These are phyloP conservation scores for Malthinus seriepunctatus DNA, from an alignment of 2,888 invertebrate species.

Conservation along the genomic window DNA sequence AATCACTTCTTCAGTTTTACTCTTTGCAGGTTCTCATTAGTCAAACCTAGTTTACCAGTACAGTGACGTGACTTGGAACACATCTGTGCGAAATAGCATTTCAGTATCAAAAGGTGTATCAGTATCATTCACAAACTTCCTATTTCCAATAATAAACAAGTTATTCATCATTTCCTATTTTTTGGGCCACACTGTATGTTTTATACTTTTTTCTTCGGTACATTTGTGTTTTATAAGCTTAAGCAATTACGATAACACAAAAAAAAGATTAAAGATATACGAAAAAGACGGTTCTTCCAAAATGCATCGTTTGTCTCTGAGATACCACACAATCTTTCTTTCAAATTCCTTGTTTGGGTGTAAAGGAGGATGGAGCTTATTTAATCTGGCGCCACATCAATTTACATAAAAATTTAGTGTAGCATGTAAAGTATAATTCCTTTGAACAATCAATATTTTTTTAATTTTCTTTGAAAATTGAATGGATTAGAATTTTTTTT, in stretches of 20 bases:
- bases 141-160: too few species aligned
- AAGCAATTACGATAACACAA: slow-evolving; percentile 13
- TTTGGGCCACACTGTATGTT: background rate
- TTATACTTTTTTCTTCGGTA: background rate
- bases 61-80: too few species aligned
- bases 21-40: too few species aligned
- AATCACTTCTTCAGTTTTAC: too few species aligned
- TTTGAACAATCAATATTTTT: background rate
- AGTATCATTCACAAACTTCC: too few species aligned
- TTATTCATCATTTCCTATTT: too few species aligned
- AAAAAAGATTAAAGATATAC: slow-evolving; percentile 20
- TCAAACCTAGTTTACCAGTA: too few species aligned
- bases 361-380: background rate
- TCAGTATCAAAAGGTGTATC: too few species aligned
- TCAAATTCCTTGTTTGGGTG: slow-evolving; percentile 12
- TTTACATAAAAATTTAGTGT: background rate
- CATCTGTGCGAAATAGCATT: too few species aligned
- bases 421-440: background rate
- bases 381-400: background rate
- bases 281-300: slow-evolving; percentile 12
- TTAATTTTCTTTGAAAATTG: too few species aligned
- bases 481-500: too few species aligned
- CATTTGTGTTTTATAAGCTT: slow-evolving; percentile 4
- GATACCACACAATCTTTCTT: slow-evolving; percentile 17
- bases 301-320: slow-evolving; percentile 18